Evolutionary conservation across 1,140 invertebrate genomes (phyloP).

Genomic region (Psilanteris sp.): DNA sequence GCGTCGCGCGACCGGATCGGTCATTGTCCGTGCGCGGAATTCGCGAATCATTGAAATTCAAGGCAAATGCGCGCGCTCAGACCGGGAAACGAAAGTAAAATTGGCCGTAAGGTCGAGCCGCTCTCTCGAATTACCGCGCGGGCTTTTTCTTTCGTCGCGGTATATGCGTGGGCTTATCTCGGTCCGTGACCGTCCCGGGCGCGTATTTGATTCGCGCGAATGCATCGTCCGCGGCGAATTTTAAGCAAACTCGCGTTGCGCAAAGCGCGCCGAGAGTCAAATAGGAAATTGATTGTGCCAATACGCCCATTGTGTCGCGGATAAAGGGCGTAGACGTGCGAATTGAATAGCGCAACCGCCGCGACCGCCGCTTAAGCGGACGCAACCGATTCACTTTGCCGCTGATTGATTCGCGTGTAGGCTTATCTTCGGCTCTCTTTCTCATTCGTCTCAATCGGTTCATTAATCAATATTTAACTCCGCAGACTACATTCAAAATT

Average conservation of each 20-base stretch:
- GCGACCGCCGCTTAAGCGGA: constrained; percentile 5
- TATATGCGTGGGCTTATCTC: constrained; percentile 12
- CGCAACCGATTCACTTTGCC: constrained; percentile 9
- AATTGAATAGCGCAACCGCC: constrained; percentile 33
- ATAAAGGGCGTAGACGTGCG: constrained; percentile 32
- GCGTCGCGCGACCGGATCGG: constrained; percentile 22
- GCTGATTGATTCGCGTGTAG: constrained; percentile 45
- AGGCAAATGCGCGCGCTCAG: constrained; percentile 42
- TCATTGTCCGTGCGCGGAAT: constrained; percentile 56
- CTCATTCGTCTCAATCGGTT: not conserved
- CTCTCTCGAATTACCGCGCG: constrained; percentile 32
- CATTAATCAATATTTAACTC: constrained; percentile 46
- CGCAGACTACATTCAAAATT: constrained; percentile 3
- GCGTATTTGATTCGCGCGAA: constrained; percentile 9
- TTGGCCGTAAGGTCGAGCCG: constrained; percentile 38
- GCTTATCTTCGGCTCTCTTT: constrained; percentile 23
- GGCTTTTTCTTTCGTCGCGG: constrained; percentile 17
- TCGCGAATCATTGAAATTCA: constrained; percentile 62
- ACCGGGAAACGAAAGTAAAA: constrained; percentile 61
- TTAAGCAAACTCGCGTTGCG: too few relatives aligned
- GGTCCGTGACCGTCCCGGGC: constrained; percentile 4
- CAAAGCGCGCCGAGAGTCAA: not conserved
- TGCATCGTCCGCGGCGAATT: too few relatives aligned
- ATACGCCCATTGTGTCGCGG: constrained; percentile 1
- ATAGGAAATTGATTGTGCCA: not conserved